A percentile compares a stretch with the other conserved stretches of the same genome.
These are phyloP conservation scores for Eubasilissa splendida DNA, from an alignment of 2,888 invertebrate species.

Conservation along the genomic window DNA sequence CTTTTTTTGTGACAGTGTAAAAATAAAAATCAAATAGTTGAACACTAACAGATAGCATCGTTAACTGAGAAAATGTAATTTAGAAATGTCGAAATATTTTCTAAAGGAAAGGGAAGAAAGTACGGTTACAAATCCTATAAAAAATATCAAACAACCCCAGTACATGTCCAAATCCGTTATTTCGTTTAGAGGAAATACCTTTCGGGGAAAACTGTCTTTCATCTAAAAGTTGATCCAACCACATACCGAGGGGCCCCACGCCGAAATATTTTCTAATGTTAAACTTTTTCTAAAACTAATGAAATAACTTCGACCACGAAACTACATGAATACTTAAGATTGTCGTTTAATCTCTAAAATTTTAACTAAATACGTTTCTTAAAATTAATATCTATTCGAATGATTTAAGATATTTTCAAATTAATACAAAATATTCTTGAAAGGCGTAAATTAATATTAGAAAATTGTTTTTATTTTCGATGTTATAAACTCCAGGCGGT, in stretches of 20 bases:
- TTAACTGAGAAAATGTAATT: conserved; percentile 31
- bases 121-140: conserved; percentile 13
- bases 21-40: conserved; percentile 37
- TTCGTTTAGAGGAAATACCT: conserved; percentile 19
- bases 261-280: conserved; percentile 46
- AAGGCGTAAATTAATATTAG: too few species aligned
- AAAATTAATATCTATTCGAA: too few species aligned
- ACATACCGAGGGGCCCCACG: conserved; percentile 11
- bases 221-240: conserved; percentile 33
- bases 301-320: conserved; percentile 40
- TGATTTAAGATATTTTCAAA: too few species aligned
- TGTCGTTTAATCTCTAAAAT: not conserved
- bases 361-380: too few species aligned
- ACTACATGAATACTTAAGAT: not conserved
- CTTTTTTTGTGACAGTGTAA: conserved; percentile 11
- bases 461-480: too few species aligned
- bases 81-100: conserved; percentile 36
- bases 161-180: conserved; percentile 23
- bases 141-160: conserved; percentile 35
- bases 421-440: too few species aligned
- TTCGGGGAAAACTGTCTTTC: conserved; percentile 16
- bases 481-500: too few species aligned
- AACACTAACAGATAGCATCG: conserved; percentile 29
- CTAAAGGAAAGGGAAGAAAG: conserved; percentile 22
- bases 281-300: conserved; percentile 43